These are phyloP conservation scores for Apantesis nais DNA, from an alignment of 2,888 invertebrate genomes.

Conservation along the genomic window DNA sequence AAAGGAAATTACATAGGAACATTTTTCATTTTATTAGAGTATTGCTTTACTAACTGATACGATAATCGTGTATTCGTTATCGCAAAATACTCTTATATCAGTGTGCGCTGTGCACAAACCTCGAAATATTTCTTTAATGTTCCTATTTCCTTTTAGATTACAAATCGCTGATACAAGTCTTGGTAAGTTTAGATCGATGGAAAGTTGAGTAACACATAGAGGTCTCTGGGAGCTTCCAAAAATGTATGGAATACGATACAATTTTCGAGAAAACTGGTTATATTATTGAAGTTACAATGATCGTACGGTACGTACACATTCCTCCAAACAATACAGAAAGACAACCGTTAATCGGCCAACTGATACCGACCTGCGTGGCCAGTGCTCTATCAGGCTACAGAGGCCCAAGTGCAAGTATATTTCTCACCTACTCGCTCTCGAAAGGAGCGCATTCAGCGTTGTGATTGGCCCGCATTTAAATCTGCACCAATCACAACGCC, in stretches of 20 bases:
- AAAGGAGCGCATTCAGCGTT: no score
- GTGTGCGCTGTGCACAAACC: conserved; percentile 4
- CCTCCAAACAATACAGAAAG: no score
- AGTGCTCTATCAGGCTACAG: background rate
- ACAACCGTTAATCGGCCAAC: background rate
- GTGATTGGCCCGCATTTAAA: no score
- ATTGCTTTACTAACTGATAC: conserved; percentile 1
- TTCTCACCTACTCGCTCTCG: no score
- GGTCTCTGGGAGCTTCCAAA: no score
- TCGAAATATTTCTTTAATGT: background rate
- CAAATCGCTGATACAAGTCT: background rate
- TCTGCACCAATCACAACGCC: no score
- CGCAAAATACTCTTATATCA: conserved; percentile 3
- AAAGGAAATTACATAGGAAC: background rate
- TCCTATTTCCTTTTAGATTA: background rate
- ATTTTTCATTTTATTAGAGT: background rate
- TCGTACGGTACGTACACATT: no score
- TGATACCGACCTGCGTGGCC: background rate
- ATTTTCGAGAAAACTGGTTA: no score
- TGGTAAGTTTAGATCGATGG: background rate
- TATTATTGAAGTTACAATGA: no score
- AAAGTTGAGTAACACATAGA: background rate
- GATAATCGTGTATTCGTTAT: conserved; percentile 8
- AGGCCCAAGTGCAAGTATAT: no score
- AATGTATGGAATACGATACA: no score